These are phyloP conservation scores for Orchesella cincta DNA, from an alignment of 1,140 invertebrate species.

Conservation along the genomic window DNA sequence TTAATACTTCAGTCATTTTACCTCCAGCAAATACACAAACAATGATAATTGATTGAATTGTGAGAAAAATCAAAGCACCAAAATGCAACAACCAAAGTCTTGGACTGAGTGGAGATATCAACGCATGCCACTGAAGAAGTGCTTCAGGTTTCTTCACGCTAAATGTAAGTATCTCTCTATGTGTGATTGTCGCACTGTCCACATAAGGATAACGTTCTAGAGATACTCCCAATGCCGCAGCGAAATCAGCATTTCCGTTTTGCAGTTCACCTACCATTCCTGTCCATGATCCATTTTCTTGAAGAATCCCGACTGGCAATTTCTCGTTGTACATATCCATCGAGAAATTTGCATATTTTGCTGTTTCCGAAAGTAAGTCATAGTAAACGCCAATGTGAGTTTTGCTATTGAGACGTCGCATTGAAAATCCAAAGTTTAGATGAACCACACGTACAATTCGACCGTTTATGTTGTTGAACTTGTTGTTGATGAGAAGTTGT, in stretches of 20 bases:
- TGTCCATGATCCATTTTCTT: slow-evolving; percentile 3
- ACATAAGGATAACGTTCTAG: background rate
- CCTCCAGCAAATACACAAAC: too few relatives aligned
- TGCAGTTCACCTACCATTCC: background rate
- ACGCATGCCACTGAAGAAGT: background rate
- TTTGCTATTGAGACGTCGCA: background rate
- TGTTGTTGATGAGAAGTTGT: background rate
- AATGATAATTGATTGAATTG: too few relatives aligned
- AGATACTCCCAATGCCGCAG: background rate
- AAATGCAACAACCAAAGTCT: background rate
- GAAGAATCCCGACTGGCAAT: background rate
- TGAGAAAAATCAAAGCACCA: background rate
- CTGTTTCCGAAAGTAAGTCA: background rate
- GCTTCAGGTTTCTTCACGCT: background rate
- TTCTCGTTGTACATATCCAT: background rate
- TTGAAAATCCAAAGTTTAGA: background rate
- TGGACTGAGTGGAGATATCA: background rate
- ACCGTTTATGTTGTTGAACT: background rate
- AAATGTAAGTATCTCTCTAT: background rate
- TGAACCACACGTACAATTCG: background rate
- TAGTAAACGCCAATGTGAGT: background rate
- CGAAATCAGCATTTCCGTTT: background rate
- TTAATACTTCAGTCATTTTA: too few relatives aligned
- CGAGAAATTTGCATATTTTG: background rate
- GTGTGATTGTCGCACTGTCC: background rate